Percentiles rank a stretch among this genome's conserved stretches.
These are phyloP conservation scores for Antechinus stuartii DNA, from an alignment of 2,113 vertebrate genomes.

Conservation along the genomic window DNA sequence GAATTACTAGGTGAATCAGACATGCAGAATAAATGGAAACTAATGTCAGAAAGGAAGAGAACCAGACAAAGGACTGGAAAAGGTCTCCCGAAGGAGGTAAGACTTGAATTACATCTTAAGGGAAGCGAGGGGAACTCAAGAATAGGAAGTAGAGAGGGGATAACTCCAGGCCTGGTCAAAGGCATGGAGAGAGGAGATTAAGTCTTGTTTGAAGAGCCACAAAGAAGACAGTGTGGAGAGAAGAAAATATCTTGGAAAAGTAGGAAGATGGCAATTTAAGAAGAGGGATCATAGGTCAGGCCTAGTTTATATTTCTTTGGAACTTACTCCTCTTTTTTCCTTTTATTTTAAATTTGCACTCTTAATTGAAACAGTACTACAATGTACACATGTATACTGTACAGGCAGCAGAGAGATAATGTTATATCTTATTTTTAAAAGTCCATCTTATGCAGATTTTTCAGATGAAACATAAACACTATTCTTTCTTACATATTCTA, in stretches of 20 bases:
- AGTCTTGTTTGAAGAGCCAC: not conserved
- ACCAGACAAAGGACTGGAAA: not conserved
- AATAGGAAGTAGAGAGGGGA: not conserved
- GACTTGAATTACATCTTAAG: not conserved
- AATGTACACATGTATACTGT: not conserved
- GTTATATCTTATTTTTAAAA: not conserved
- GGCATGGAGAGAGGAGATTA: not conserved
- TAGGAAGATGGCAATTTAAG: not conserved
- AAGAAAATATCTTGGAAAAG: not conserved
- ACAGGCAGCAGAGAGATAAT: not conserved
- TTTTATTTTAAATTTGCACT: not conserved
- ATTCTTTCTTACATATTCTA: too few species aligned
- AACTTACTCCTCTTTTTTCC: not conserved
- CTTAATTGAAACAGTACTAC: not conserved
- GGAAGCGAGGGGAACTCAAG: not conserved
- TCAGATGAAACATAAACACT: not conserved
- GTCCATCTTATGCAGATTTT: not conserved
- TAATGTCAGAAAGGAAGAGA: not conserved
- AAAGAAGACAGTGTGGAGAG: not conserved
- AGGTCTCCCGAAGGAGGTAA: not conserved
- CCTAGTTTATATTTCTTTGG: not conserved
- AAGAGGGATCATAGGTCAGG: not conserved
- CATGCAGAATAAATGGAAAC: not conserved
- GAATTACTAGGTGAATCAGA: not conserved
- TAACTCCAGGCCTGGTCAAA: not conserved